phyloP scores from a whole-genome alignment of 2,113 vertebrate species.

The Tapirus terrestris region DNA sequence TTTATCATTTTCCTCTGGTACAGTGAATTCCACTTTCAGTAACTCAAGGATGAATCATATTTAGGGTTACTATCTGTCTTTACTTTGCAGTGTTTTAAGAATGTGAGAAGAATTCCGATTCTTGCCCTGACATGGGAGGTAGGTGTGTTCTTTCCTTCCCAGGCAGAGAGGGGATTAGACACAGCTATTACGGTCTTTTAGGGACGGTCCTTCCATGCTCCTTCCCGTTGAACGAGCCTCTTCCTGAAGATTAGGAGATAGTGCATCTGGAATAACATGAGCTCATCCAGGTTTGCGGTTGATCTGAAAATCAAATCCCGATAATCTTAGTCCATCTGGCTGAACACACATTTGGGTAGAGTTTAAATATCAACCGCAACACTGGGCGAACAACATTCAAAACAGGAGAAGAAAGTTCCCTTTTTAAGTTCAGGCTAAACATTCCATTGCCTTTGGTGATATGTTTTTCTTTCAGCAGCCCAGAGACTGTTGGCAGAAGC shows the following conservation, averaged over 20 bases:
- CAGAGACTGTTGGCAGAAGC: constrained; percentile 70
- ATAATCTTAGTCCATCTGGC: constrained; percentile 81
- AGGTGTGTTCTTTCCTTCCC: constrained; percentile 48
- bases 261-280: constrained; percentile 85
- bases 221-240: constrained; percentile 54
- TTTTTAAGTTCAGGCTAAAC: constrained; percentile 72
- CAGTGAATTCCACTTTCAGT: constrained; percentile 49
- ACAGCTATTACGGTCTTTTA: constrained; percentile 61
- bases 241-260: constrained; percentile 86
- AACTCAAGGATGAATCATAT: not conserved
- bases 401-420: constrained; percentile 75
- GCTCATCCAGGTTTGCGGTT: constrained; percentile 84
- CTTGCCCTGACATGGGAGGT: constrained; percentile 2
- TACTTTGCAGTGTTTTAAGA: constrained; percentile 13
- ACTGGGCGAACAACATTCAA: constrained; percentile 76
- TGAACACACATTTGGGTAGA: constrained; percentile 72
- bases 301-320: constrained; percentile 84
- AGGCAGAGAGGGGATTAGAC: constrained; percentile 46
- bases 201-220: constrained; percentile 67
- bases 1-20: not conserved
- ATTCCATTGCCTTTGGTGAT: constrained; percentile 75
- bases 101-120: constrained; percentile 57
- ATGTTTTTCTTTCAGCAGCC: constrained; percentile 82
- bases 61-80: not conserved
- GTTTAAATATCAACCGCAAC: constrained; percentile 63